Evolutionary conservation across 2,888 invertebrate species (phyloP).

Genomic region (Dione vanillae): DNA sequence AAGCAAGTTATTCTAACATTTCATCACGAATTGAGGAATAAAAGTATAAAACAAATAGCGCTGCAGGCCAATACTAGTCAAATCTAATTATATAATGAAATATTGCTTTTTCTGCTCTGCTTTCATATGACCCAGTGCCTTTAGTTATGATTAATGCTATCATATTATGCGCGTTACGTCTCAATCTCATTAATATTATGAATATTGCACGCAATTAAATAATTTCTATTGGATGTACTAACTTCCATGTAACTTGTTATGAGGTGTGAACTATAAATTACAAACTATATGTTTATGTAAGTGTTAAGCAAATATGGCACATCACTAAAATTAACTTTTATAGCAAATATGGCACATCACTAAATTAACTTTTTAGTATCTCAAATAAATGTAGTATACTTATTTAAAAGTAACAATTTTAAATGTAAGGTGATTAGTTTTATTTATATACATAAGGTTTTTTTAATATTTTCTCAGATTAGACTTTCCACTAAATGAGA

Average conservation of each 20-base stretch:
- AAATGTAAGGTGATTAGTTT: not conserved
- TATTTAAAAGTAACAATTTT: not conserved
- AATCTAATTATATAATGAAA: slow-evolving; percentile 40
- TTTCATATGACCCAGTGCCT: slow-evolving; percentile 44
- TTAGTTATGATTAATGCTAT: slow-evolving; percentile 42
- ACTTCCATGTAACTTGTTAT: slow-evolving; percentile 12
- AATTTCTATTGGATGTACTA: slow-evolving; percentile 20
- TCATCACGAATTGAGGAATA: not conserved
- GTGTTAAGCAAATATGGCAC: not conserved
- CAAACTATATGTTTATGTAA: not conserved
- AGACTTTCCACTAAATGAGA: too few relatives aligned
- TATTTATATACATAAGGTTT: too few relatives aligned
- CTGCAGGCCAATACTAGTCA: slow-evolving; percentile 25
- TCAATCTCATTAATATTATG: slow-evolving; percentile 42
- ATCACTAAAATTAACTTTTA: not conserved
- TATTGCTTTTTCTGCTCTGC: slow-evolving; percentile 34
- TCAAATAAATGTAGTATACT: not conserved
- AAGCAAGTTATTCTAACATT: not conserved
- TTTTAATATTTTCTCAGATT: too few relatives aligned
- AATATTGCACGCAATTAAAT: slow-evolving; percentile 42
- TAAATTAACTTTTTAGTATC: not conserved
- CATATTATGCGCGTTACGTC: slow-evolving; percentile 36
- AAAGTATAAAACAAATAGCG: slow-evolving; percentile 11
- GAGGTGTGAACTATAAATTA: slow-evolving; percentile 9
- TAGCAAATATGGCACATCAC: not conserved